Evolutionary conservation across 1,140 invertebrate species (phyloP), one percentile per base, ranked within the genome.

Genomic region (Sinella curviseta): DNA sequence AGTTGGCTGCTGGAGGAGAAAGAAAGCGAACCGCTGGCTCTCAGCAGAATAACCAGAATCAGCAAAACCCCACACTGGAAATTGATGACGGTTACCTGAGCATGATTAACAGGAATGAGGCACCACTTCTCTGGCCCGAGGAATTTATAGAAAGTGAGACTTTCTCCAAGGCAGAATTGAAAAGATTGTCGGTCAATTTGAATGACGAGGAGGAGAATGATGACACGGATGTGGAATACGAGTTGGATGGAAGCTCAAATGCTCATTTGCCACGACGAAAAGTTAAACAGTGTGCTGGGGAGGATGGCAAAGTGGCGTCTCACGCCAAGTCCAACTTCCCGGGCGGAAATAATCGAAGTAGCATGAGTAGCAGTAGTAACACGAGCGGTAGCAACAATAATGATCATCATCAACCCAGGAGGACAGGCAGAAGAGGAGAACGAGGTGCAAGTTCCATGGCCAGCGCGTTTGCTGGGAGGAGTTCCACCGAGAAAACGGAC

Each of bases 11-110:
- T n/a, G 57, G 57, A 16, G 57, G 57, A 60, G n/a, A n/a, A n/a
- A n/a, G n/a, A n/a, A n/a, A n/a, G n/a, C n/a, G n/a, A n/a, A n/a
- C n/a, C n/a, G 39, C 39, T 20, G 39, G 39, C 8, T 48, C 20
- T 48, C 8, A 20, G 39, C n/a, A n/a, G n/a, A n/a, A n/a, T 17
- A 48, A 48, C 24, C 55, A 60, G 24, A n/a, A n/a, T n/a, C 12
- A 24, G 55, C 12, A 26, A 17, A 48, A 48, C 39, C 24, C 55
- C 55, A 60, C 55, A 8, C 26, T 82, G 12, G 83, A 84, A 24
- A 67, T 79, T n/a, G 83, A 84, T 57, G 83, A 84, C 33, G 83
- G 83, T 0, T 84, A 84, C 55, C 67, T 84, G 26, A 84, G 83
- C 39, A 84, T 84, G 83, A 81, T 84, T 1, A 84, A 84, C 70